phyloP scores from a whole-genome alignment of 1,140 invertebrate genomes.

The Zeugodacus cucurbitae region DNA sequence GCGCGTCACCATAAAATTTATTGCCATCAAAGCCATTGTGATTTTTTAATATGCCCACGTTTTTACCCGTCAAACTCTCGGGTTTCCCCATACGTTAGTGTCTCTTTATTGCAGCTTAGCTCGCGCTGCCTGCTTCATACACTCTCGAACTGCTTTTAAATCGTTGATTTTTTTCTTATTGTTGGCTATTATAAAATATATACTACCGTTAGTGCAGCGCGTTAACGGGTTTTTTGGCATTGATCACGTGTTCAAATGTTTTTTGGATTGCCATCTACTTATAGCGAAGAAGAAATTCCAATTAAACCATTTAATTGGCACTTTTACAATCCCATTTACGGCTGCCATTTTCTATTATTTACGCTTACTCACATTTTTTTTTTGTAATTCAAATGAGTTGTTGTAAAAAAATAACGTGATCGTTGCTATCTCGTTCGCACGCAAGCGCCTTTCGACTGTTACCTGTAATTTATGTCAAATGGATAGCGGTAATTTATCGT shows the following conservation, averaged over 20 bases:
- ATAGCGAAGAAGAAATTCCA: not conserved
- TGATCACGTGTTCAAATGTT: not conserved
- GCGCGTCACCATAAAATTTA: constrained; percentile 7
- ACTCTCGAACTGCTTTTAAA: not conserved
- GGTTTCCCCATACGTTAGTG: not conserved
- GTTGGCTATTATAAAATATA: not conserved
- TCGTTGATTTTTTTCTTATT: not conserved
- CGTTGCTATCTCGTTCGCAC: not conserved
- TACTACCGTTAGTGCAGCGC: not conserved
- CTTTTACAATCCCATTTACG: not conserved
- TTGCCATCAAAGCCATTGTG: constrained; percentile 30
- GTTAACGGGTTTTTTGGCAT: not conserved
- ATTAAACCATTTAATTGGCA: constrained; percentile 6
- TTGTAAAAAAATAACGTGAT: not conserved
- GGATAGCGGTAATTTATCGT: not conserved
- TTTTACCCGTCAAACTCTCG: not conserved
- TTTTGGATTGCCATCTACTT: not conserved
- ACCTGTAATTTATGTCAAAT: not conserved
- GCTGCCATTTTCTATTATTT: not conserved
- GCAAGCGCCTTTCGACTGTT: not conserved
- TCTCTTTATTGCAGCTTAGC: not conserved
- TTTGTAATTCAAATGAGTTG: not conserved
- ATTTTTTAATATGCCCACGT: not conserved
- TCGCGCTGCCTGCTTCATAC: too few relatives aligned
- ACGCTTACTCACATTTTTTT: not conserved